These are phyloP conservation scores for Tyrannus savana DNA, from an alignment of 2,113 vertebrate species.

Conservation along the genomic window DNA sequence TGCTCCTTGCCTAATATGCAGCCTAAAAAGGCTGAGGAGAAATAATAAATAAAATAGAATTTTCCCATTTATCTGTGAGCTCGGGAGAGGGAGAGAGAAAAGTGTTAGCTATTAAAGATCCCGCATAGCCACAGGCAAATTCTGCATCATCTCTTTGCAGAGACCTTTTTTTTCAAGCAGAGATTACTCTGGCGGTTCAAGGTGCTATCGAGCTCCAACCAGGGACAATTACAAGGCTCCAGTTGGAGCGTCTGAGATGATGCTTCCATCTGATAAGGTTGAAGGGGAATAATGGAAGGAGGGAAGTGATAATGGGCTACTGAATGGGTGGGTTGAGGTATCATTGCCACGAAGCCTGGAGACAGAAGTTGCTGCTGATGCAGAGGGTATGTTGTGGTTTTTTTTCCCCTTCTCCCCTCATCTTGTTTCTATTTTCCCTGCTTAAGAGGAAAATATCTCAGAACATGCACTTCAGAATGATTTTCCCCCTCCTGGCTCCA, in stretches of 20 bases:
- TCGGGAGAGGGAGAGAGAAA: constrained; percentile 53
- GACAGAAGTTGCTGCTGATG: constrained; percentile 67
- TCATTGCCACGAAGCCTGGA: constrained; percentile 73
- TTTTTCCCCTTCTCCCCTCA: not conserved
- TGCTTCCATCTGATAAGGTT: constrained; percentile 81
- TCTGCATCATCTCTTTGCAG: constrained; percentile 70
- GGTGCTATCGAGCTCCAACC: constrained; percentile 82
- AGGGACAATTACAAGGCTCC: constrained; percentile 83
- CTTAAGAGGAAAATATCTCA: constrained; percentile 30
- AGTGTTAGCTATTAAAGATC: constrained; percentile 78
- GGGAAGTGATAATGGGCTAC: constrained; percentile 77
- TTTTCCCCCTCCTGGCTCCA: constrained; percentile 49
- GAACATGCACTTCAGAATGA: constrained; percentile 61
- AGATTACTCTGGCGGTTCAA: constrained; percentile 82
- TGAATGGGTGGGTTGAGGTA: constrained; percentile 75
- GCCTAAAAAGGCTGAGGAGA: constrained; percentile 62
- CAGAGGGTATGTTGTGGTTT: not conserved
- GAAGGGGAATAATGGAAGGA: constrained; percentile 80
- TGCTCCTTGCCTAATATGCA: constrained; percentile 67
- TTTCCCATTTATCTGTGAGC: constrained; percentile 71
- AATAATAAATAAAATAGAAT: constrained; percentile 36
- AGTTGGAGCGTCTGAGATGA: constrained; percentile 75
- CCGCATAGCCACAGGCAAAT: constrained; percentile 81
- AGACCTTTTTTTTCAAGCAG: constrained; percentile 70
- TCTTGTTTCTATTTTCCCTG: constrained; percentile 74